Conservation (phyloP, 2,113 vertebrate species). For the Isichthys henryi region DNA sequence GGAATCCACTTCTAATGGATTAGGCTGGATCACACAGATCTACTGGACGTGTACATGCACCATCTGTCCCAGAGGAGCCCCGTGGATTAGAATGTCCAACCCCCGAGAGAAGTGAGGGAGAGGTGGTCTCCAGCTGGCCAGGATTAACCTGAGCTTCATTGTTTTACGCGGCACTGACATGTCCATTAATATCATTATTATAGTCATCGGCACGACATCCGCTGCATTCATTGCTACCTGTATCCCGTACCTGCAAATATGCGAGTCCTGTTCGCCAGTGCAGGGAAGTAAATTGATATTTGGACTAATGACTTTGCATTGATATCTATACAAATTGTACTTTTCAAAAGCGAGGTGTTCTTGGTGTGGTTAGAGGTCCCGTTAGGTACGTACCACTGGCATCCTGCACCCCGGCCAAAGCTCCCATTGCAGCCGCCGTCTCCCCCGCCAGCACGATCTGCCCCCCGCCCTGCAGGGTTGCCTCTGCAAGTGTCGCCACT, state of each 20-base stretch:
- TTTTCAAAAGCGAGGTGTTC: background rate
- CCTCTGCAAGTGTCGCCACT: constrained; percentile 91
- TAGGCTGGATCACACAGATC: constrained; percentile 10
- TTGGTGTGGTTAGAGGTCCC: background rate
- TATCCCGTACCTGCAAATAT: background rate
- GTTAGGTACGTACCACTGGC: constrained; percentile 60
- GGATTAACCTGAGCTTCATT: constrained; percentile 7
- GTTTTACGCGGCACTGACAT: background rate
- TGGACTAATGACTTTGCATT: background rate
- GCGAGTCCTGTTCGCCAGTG: background rate
- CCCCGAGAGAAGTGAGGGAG: background rate
- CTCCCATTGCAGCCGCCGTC: constrained; percentile 90
- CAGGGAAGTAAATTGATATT: background rate
- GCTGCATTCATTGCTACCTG: background rate
- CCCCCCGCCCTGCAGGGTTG: constrained; percentile 92
- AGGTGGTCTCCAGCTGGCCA: background rate
- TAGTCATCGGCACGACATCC: background rate
- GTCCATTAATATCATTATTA: background rate
- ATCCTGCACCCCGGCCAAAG: constrained; percentile 88
- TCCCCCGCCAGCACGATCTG: constrained; percentile 94
- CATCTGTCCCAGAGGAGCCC: constrained; percentile 3
- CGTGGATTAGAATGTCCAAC: constrained; percentile 8
- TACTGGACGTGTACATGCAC: background rate
- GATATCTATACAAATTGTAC: background rate
- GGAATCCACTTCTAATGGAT: background rate